phyloP scores from a whole-genome alignment of 2,113 vertebrate species.

The Myxocyprinus asiaticus region DNA sequence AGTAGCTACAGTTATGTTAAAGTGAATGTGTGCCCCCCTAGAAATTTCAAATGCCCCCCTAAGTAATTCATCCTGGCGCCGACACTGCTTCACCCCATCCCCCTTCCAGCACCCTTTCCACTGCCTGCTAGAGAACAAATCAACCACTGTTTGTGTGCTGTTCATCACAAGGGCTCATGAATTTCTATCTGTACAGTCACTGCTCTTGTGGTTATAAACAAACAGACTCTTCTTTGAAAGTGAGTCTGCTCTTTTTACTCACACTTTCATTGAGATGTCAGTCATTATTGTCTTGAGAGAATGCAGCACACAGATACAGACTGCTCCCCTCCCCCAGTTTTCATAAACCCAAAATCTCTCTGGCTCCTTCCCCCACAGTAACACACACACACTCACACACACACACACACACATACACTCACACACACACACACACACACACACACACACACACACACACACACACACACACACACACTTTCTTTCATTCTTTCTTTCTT shows the following conservation, averaged over 20 bases:
- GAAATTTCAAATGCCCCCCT: no score
- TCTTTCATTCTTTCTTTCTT: no score
- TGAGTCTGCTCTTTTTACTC: not conserved
- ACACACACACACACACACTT: no score
- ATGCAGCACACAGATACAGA: conserved; percentile 2
- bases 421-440: not conserved
- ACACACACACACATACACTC: no score
- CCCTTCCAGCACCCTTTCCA: not conserved
- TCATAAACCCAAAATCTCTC: conserved; percentile 28
- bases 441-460: no score
- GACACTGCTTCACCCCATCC: conserved; percentile 25
- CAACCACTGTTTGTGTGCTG: not conserved
- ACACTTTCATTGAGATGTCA: conserved; percentile 17
- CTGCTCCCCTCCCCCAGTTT: conserved; percentile 42
- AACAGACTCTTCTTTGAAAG: not conserved
- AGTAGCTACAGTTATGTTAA: no score
- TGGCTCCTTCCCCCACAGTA: conserved; percentile 39
- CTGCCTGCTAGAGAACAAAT: conserved; percentile 3
- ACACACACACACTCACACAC: conserved; percentile 14
- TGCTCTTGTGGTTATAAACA: conserved; percentile 7
- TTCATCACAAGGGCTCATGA: not conserved
- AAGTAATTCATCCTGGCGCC: no score
- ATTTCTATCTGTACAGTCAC: not conserved
- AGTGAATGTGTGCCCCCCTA: no score
- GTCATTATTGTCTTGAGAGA: conserved; percentile 42